These are phyloP conservation scores for Dynastes maya DNA, from an alignment of 2,888 invertebrate genomes.

Conservation along the genomic window DNA sequence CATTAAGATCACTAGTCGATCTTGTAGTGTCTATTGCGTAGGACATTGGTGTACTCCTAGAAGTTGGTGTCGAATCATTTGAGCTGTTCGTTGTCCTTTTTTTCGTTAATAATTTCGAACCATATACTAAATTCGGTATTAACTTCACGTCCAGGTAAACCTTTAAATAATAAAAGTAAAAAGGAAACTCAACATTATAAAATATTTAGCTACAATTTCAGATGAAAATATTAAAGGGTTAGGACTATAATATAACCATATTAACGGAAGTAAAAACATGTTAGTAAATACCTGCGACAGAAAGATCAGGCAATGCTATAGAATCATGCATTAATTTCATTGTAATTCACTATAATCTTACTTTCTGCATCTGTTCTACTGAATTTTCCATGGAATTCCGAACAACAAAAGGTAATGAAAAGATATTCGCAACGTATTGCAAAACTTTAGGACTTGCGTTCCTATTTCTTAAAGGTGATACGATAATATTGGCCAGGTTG, in stretches of 20 bases:
- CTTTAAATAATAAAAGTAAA: slow-evolving; percentile 63
- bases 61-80: slow-evolving; percentile 54
- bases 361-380: slow-evolving; percentile 72
- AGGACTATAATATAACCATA: too few species aligned
- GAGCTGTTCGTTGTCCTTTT: slow-evolving; percentile 54
- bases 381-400: slow-evolving; percentile 69
- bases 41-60: slow-evolving; percentile 49
- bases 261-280: neutral
- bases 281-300: neutral
- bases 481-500: slow-evolving; percentile 74
- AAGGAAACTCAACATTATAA: neutral
- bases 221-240: too few species aligned
- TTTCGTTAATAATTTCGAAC: slow-evolving; percentile 79
- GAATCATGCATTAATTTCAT: neutral
- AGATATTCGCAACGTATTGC: slow-evolving; percentile 76
- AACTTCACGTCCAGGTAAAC: slow-evolving; percentile 87
- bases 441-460: slow-evolving; percentile 77
- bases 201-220: too few species aligned
- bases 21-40: slow-evolving; percentile 59
- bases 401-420: slow-evolving; percentile 78
- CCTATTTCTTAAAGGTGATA: slow-evolving; percentile 78
- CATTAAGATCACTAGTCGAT: slow-evolving; percentile 70
- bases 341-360: slow-evolving; percentile 56
- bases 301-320: neutral
- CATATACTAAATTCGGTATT: slow-evolving; percentile 86